Evolutionary conservation across 2,797 vertebrate species (phyloP).

Genomic region (Characodon lateralis): DNA sequence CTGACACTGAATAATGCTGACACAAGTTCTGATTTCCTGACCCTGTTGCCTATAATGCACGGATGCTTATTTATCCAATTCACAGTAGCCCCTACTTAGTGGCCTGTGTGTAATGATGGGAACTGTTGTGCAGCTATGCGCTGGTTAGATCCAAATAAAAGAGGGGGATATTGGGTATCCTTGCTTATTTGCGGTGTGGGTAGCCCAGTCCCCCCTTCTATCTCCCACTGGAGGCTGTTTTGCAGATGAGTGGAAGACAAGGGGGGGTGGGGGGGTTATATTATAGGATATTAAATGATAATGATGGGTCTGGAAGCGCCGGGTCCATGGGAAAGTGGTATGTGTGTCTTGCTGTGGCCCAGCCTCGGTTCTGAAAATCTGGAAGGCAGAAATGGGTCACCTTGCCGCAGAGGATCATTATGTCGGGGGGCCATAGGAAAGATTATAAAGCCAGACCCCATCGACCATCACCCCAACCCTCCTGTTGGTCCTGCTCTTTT

Average conservation of each 20-base stretch:
- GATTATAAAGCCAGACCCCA: constrained; percentile 63
- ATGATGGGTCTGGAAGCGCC: constrained; percentile 78
- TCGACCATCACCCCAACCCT: constrained; percentile 55
- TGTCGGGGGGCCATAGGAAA: constrained; percentile 36
- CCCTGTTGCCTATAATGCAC: constrained; percentile 39
- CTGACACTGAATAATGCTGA: constrained; percentile 55
- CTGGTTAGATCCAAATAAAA: constrained; percentile 73
- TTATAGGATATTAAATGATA: constrained; percentile 86
- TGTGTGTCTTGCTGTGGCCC: constrained; percentile 73
- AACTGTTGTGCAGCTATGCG: constrained; percentile 76
- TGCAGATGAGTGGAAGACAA: constrained; percentile 53
- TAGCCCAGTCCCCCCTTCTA: constrained; percentile 47
- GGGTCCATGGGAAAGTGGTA: constrained; percentile 82
- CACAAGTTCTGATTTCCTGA: constrained; percentile 59
- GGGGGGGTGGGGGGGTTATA: constrained; percentile 63
- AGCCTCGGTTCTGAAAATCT: constrained; percentile 52
- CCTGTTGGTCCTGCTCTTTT: constrained; percentile 32
- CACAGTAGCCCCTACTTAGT: constrained; percentile 76
- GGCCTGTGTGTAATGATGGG: constrained; percentile 74
- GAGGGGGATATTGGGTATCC: constrained; percentile 79
- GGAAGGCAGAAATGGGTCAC: constrained; percentile 78
- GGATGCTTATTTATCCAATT: constrained; percentile 75
- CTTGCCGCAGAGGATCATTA: constrained; percentile 79
- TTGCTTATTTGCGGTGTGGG: constrained; percentile 79
- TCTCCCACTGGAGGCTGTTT: constrained; percentile 70